These are phyloP conservation scores for Hyles vespertilio DNA, from an alignment of 1,140 invertebrate genomes.

Conservation along the genomic window DNA sequence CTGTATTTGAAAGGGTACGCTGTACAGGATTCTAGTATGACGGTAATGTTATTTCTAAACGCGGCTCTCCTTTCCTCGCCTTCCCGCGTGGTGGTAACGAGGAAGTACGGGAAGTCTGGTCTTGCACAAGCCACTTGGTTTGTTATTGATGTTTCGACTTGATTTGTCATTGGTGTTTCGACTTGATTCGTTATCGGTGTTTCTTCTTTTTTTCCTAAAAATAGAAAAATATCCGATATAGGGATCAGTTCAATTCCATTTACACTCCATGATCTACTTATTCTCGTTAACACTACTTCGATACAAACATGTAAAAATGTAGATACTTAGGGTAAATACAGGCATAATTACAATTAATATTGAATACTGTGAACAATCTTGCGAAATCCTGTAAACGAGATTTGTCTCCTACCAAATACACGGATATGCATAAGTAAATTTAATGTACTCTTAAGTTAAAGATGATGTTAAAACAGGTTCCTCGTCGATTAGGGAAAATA, in stretches of 20 bases:
- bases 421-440: too few species aligned
- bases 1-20: constrained; percentile 65
- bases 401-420: too few species aligned
- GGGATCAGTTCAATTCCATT: constrained; percentile 22
- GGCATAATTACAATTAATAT: too few species aligned
- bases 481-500: too few species aligned
- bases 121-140: constrained; percentile 38
- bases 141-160: constrained; percentile 34
- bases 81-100: constrained; percentile 17
- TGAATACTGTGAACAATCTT: too few species aligned
- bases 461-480: too few species aligned
- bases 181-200: background rate
- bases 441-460: too few species aligned
- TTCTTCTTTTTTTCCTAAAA: constrained; percentile 62
- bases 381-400: too few species aligned
- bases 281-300: too few species aligned
- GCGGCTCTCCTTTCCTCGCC: constrained; percentile 41
- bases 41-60: constrained; percentile 59
- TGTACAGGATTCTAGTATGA: constrained; percentile 51
- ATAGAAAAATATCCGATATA: constrained; percentile 69
- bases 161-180: background rate
- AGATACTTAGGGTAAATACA: too few species aligned
- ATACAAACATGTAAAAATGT: too few species aligned
- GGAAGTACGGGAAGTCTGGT: constrained; percentile 10
- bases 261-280: too few species aligned